Conservation (phyloP, 2,888 invertebrate genomes). For the Cryptosula pallasiana region DNA sequence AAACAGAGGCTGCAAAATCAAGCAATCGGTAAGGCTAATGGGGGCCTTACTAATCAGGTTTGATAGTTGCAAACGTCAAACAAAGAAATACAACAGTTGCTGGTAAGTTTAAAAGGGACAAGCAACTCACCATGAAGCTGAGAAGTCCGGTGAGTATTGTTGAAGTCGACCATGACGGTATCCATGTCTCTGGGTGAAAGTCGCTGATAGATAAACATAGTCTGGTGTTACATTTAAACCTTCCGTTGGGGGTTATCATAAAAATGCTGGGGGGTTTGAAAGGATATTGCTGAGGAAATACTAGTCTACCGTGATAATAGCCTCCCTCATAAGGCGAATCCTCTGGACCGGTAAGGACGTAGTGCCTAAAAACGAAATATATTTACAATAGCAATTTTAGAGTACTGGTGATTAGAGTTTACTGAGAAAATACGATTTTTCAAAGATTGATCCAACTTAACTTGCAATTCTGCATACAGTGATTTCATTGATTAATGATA, state of each 20-base stretch:
- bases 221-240: constrained; percentile 56
- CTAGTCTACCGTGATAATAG: constrained; percentile 84
- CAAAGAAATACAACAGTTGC: too few relatives aligned
- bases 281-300: constrained; percentile 94
- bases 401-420: too few relatives aligned
- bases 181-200: constrained; percentile 98
- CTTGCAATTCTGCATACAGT: too few relatives aligned
- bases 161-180: constrained; percentile 94
- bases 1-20: too few relatives aligned
- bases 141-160: constrained; percentile 92
- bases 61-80: too few relatives aligned
- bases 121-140: constrained; percentile 93
- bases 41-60: too few relatives aligned
- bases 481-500: too few relatives aligned
- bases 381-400: too few relatives aligned
- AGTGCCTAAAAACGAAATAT: constrained; percentile 83
- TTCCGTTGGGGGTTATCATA: constrained; percentile 97
- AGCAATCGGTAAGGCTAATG: too few relatives aligned
- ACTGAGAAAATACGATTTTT: too few relatives aligned
- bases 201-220: constrained; percentile 91
- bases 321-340: constrained; percentile 81
- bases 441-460: too few relatives aligned
- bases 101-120: too few relatives aligned
- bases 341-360: constrained; percentile 92
- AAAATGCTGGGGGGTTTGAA: constrained; percentile 96